Evolutionary conservation across 2,888 invertebrate genomes (phyloP).

Genomic region (Criorhina ranunculi): DNA sequence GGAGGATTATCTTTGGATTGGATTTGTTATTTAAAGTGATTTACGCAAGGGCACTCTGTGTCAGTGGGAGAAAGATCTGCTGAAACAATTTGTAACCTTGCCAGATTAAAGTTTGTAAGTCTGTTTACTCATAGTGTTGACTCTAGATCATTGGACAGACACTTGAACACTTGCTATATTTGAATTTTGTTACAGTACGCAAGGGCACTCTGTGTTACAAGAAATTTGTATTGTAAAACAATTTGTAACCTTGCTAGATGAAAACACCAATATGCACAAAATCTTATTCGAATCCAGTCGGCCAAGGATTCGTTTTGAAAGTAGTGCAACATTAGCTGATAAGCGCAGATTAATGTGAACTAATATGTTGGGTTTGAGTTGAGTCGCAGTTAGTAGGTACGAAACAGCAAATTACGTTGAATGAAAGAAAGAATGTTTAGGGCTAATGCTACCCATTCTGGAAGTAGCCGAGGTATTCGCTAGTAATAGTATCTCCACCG

Average conservation of each 20-base stretch:
- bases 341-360: not conserved
- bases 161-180: conserved; percentile 21
- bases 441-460: too few relatives aligned
- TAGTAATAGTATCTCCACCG: too few relatives aligned
- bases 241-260: conserved; percentile 71
- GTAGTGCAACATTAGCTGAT: conserved; percentile 42
- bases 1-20: too few relatives aligned
- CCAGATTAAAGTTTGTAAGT: conserved; percentile 23
- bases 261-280: conserved; percentile 41
- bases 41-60: conserved; percentile 47
- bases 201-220: conserved; percentile 74
- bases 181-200: conserved; percentile 1
- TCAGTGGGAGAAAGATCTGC: conserved; percentile 28
- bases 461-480: too few relatives aligned
- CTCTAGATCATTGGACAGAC: not conserved
- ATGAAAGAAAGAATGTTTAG: too few relatives aligned
- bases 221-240: conserved; percentile 63
- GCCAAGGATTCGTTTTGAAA: conserved; percentile 16
- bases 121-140: conserved; percentile 10
- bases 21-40: not conserved
- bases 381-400: too few relatives aligned
- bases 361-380: not conserved
- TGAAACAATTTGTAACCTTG: conserved; percentile 61
- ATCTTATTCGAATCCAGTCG: conserved; percentile 3
- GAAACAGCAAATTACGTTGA: too few relatives aligned